Evolutionary conservation across 2,113 vertebrate genomes (phyloP).

Genomic region (Ptychochromis oligacanthus): DNA sequence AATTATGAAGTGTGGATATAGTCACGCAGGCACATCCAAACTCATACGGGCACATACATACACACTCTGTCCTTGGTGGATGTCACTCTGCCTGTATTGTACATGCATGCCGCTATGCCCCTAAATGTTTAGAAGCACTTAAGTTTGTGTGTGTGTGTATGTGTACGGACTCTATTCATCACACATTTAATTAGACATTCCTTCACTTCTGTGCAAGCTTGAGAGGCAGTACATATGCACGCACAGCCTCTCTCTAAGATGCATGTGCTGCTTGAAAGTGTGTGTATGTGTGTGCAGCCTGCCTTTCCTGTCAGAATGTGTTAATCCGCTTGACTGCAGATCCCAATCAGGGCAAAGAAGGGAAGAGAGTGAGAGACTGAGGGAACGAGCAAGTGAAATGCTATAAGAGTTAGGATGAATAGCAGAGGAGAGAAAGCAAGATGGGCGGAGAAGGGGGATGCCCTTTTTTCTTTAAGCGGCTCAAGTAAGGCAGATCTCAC

Average conservation of each 20-base stretch:
- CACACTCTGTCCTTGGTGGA: slow-evolving; percentile 5
- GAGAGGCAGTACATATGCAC: slow-evolving; percentile 70
- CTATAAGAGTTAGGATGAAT: slow-evolving; percentile 45
- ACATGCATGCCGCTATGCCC: slow-evolving; percentile 3
- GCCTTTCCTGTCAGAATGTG: slow-evolving; percentile 81
- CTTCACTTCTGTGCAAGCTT: slow-evolving; percentile 64
- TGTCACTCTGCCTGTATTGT: slow-evolving; percentile 24
- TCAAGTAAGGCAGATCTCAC: slow-evolving; percentile 36
- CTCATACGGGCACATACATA: background rate
- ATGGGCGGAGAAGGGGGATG: slow-evolving; percentile 39
- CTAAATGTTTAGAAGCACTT: slow-evolving; percentile 48
- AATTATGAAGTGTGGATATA: too few relatives aligned
- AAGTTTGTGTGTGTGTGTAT: slow-evolving; percentile 5
- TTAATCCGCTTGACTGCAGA: slow-evolving; percentile 84
- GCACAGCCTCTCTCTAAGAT: slow-evolving; percentile 58
- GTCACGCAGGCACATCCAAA: slow-evolving; percentile 34
- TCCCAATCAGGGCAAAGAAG: slow-evolving; percentile 79
- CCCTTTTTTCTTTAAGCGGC: slow-evolving; percentile 52
- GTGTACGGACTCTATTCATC: slow-evolving; percentile 40
- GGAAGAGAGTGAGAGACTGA: slow-evolving; percentile 59
- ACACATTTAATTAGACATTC: slow-evolving; percentile 67
- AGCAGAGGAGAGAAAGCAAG: slow-evolving; percentile 28
- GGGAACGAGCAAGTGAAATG: slow-evolving; percentile 40
- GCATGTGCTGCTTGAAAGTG: slow-evolving; percentile 62
- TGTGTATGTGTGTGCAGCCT: slow-evolving; percentile 69